Percentiles rank a stretch among this genome's conserved stretches.
Evolutionary conservation across 2,113 vertebrate species (phyloP).

Genomic region (Stegostoma tigrinum): DNA sequence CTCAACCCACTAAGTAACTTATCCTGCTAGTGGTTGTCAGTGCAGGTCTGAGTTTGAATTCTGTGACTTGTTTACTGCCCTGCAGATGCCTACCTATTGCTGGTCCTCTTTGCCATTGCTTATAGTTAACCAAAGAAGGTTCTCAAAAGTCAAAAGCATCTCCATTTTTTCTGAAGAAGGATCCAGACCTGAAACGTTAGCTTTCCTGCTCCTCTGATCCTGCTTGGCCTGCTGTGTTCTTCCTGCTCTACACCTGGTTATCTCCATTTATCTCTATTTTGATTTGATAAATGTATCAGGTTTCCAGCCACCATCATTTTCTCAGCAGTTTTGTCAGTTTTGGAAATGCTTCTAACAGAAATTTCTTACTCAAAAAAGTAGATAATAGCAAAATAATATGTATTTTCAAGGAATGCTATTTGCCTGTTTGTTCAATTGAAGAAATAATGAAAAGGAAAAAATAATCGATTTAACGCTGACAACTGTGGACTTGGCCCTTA

Average conservation of each 20-base stretch:
- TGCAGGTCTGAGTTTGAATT: too few species aligned
- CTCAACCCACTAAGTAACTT: too few species aligned
- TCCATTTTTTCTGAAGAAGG: too few species aligned
- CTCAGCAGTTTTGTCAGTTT: neutral
- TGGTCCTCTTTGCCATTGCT: too few species aligned
- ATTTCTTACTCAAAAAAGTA: neutral
- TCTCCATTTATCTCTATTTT: neutral
- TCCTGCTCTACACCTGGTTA: too few species aligned
- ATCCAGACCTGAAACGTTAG: too few species aligned
- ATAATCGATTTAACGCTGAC: neutral
- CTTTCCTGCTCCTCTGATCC: too few species aligned
- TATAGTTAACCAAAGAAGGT: too few species aligned
- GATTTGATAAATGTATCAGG: neutral
- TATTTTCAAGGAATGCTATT: neutral
- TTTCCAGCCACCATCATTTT: neutral
- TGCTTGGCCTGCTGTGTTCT: too few species aligned
- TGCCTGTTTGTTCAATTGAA: neutral
- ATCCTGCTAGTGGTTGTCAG: too few species aligned
- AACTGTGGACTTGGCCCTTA: neutral
- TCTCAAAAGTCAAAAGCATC: neutral
- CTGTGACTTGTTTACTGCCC: too few species aligned
- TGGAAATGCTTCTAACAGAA: neutral
- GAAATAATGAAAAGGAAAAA: constrained; percentile 1
- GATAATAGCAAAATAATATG: neutral
- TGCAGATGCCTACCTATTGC: too few species aligned